phyloP scores from a whole-genome alignment of 1,140 invertebrate genomes.

The Microplitis demolitor region DNA sequence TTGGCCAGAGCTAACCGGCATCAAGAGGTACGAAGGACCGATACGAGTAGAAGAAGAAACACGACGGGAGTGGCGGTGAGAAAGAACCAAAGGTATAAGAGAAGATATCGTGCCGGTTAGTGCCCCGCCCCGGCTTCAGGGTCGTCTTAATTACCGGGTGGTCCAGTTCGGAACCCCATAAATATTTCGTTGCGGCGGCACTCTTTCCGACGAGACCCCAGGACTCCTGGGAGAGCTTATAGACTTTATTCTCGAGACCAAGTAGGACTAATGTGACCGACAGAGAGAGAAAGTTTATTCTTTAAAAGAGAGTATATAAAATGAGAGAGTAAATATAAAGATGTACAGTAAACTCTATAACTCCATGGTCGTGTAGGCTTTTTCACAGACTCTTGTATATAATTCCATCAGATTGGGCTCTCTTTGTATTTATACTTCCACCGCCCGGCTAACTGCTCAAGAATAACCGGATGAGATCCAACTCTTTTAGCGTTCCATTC shows the following conservation, averaged over 20 bases:
- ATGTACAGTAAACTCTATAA: neutral
- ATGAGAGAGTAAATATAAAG: neutral
- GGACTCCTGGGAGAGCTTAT: neutral
- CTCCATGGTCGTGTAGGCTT: neutral
- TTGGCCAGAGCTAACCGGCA: too few relatives aligned
- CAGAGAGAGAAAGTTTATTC: neutral
- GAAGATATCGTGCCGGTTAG: conserved; percentile 49
- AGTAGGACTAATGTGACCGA: neutral
- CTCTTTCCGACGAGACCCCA: conserved; percentile 16
- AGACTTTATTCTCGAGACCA: neutral
- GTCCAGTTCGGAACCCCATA: conserved; percentile 56
- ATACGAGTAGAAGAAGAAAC: neutral
- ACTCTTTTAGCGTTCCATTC: neutral
- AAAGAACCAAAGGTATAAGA: conserved; percentile 36
- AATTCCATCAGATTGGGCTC: conserved; percentile 2
- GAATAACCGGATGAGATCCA: conserved; percentile 1
- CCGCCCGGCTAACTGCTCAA: neutral
- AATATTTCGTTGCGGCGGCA: conserved; percentile 51
- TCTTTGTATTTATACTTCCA: neutral
- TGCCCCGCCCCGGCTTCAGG: conserved; percentile 53
- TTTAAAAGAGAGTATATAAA: neutral
- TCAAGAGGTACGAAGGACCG: conserved; percentile 10
- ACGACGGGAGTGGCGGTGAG: conserved; percentile 37
- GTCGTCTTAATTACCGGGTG: conserved; percentile 58
- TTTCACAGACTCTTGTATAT: conserved; percentile 8